These are phyloP conservation scores for Scalopus aquaticus DNA, from an alignment of 2,113 vertebrate genomes.

Conservation along the genomic window DNA sequence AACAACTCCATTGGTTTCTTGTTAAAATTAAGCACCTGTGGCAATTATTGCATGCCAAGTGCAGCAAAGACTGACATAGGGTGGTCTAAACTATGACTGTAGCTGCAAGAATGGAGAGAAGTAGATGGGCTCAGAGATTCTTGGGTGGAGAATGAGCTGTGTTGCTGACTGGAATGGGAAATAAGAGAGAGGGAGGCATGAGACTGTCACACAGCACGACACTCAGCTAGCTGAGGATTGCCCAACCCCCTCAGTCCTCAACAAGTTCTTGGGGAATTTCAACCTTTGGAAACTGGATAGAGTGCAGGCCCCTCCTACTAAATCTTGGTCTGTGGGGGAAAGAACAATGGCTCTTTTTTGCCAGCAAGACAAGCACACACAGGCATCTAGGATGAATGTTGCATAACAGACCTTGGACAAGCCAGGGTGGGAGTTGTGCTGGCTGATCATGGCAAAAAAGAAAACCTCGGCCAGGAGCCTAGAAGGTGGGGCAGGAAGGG, in stretches of 20 bases:
- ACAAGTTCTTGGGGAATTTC: not conserved
- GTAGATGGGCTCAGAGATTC: not conserved
- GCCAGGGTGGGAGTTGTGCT: not conserved
- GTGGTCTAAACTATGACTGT: not conserved
- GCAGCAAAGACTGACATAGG: not conserved
- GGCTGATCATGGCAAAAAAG: not conserved
- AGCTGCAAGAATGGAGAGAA: not conserved
- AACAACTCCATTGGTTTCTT: not conserved
- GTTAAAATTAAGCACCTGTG: not conserved
- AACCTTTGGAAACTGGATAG: not conserved
- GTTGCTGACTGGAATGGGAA: accelerated
- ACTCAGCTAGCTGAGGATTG: not conserved
- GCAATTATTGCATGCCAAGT: not conserved
- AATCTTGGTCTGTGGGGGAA: not conserved
- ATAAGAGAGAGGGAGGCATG: not conserved
- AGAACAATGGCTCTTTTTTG: not conserved
- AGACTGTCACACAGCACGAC: not conserved
- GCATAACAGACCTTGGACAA: not conserved
- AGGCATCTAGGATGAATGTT: not conserved
- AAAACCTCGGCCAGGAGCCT: not conserved
- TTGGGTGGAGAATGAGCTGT: not conserved
- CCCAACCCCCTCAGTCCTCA: not conserved
- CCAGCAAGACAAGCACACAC: not conserved
- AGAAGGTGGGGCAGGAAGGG: accelerated
- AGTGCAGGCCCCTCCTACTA: not conserved